A percentile compares a stretch with the other conserved stretches of the same genome.
These are phyloP conservation scores for Caenorhabditis becei DNA, from an alignment of 2,888 invertebrate species.

Conservation along the genomic window DNA sequence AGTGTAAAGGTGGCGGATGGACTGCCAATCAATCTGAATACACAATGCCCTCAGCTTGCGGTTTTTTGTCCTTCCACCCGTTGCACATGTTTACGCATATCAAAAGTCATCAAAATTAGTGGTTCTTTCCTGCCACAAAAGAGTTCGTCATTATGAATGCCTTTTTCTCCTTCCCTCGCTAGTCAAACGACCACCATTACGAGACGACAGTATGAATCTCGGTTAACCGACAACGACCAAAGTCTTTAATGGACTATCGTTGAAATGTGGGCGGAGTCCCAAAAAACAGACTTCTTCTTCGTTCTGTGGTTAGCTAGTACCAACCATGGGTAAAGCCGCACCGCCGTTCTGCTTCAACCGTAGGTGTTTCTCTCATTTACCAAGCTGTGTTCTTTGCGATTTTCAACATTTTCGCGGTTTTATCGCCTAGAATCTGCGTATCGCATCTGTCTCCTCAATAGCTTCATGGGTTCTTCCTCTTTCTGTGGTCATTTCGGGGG, in stretches of 20 bases:
- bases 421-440: slow-evolving; percentile 36
- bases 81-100: slow-evolving; percentile 35
- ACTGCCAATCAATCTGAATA: slow-evolving; percentile 40
- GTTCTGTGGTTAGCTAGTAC: not conserved
- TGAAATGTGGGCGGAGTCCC: slow-evolving; percentile 34
- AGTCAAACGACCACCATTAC: slow-evolving; percentile 18
- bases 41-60: slow-evolving; percentile 4
- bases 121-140: slow-evolving; percentile 5
- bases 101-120: not conserved
- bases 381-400: slow-evolving; percentile 8
- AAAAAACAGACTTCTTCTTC: not conserved
- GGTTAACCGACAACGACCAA: slow-evolving; percentile 29
- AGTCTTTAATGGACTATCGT: slow-evolving; percentile 41
- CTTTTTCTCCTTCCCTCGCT: not conserved
- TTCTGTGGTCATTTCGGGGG: slow-evolving; percentile 43
- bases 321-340: slow-evolving; percentile 36
- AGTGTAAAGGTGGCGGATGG: not conserved
- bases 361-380: slow-evolving; percentile 23
- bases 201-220: slow-evolving; percentile 17
- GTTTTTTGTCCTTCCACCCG: slow-evolving; percentile 9
- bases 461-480: slow-evolving; percentile 14
- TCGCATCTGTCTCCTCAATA: not conserved
- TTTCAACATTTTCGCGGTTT: slow-evolving; percentile 47
- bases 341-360: slow-evolving; percentile 38
- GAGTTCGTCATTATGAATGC: slow-evolving; percentile 2